A percentile compares a stretch with the other conserved stretches of the same genome.
Conservation (phyloP, 2,797 vertebrate species). For the Parotocinclus haroldoi region DNA sequence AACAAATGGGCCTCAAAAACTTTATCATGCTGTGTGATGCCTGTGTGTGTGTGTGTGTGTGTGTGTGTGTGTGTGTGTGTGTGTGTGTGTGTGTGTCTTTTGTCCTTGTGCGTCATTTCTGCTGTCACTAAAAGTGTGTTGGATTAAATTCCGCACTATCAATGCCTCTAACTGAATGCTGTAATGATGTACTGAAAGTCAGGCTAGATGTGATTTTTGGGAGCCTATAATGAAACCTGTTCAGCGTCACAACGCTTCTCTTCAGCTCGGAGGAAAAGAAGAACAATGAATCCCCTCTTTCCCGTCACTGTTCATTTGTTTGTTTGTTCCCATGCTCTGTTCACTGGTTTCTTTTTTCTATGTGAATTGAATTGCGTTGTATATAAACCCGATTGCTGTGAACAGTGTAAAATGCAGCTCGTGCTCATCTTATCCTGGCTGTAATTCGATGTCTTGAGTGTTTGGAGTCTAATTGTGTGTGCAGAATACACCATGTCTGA, state of each 20-base stretch:
- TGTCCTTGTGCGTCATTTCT: slow-evolving; percentile 27
- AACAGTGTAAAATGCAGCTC: slow-evolving; percentile 71
- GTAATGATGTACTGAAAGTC: slow-evolving; percentile 15
- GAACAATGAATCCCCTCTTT: slow-evolving; percentile 31
- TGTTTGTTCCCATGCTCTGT: slow-evolving; percentile 70
- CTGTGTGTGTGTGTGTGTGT: neutral
- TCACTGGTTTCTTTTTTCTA: slow-evolving; percentile 45
- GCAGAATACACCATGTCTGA: slow-evolving; percentile 77
- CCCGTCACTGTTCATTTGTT: slow-evolving; percentile 51
- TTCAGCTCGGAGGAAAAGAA: slow-evolving; percentile 47
- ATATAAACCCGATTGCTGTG: slow-evolving; percentile 85
- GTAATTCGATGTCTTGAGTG: slow-evolving; percentile 75
- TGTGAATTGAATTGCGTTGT: slow-evolving; percentile 74
- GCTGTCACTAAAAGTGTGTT: slow-evolving; percentile 18
- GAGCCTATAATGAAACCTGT: slow-evolving; percentile 2
- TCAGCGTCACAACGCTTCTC: slow-evolving; percentile 43
- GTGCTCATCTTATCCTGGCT: slow-evolving; percentile 66
- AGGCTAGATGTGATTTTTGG: slow-evolving; percentile 17
- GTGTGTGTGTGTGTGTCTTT: too few relatives aligned
- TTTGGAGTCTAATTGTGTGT: slow-evolving; percentile 79
- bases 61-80: too few relatives aligned
- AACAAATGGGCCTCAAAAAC: neutral
- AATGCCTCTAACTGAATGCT: slow-evolving; percentile 13
- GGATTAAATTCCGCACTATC: slow-evolving; percentile 20
- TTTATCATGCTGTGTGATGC: neutral